Conservation (phyloP, 2,888 invertebrate species). For the Caenorhabditis sp. region DNA sequence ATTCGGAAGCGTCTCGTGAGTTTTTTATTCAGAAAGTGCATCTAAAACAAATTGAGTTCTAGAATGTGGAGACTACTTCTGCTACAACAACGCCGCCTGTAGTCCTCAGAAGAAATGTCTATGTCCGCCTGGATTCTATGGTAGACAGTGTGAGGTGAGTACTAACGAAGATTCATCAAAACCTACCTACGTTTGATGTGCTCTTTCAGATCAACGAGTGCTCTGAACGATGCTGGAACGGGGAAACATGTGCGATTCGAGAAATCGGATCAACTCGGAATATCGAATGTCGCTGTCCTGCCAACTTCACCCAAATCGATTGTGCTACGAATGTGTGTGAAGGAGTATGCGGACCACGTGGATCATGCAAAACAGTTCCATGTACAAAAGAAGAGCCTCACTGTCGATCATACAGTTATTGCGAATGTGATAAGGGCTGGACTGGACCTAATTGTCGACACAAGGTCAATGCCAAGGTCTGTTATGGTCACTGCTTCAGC, state of each 20-base stretch:
- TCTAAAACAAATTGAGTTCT: background rate
- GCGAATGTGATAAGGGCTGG: conserved; percentile 62
- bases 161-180: background rate
- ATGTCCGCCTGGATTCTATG: conserved; percentile 57
- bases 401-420: conserved; percentile 43
- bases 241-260: conserved; percentile 50
- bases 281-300: conserved; percentile 42
- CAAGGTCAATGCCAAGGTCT: conserved; percentile 10
- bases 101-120: conserved; percentile 29
- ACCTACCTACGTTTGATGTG: no score
- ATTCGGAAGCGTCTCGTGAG: conserved; percentile 53
- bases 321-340: conserved; percentile 58
- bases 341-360: conserved; percentile 59
- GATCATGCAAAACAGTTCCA: conserved; percentile 33
- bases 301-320: conserved; percentile 42
- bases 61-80: conserved; percentile 64
- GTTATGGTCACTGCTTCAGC: conserved; percentile 53
- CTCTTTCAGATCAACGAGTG: conserved; percentile 49
- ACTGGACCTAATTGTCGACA: conserved; percentile 48
- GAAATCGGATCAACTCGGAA: background rate
- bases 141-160: conserved; percentile 57
- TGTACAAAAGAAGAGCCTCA: conserved; percentile 38
- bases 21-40: background rate
- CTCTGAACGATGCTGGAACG: conserved; percentile 56
- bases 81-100: conserved; percentile 56